Conservation (phyloP, 2,888 invertebrate genomes). For the Cataglyphis rosenhaueri region DNA sequence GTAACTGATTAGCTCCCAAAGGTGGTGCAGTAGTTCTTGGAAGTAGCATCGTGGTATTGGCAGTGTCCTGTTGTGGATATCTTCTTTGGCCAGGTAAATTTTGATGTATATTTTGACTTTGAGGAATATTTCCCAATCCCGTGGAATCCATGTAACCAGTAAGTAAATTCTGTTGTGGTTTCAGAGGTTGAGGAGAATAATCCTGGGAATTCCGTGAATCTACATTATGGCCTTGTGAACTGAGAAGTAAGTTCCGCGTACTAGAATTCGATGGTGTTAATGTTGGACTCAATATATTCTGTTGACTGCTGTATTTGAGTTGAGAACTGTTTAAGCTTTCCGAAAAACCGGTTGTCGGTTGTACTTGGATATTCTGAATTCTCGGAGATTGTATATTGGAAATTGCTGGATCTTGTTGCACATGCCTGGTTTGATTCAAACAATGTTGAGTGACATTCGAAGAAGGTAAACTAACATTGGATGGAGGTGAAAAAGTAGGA, state of each 20-base stretch:
- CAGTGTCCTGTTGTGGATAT: conserved; percentile 74
- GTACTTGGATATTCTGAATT: conserved; percentile 18
- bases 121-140: conserved; percentile 52
- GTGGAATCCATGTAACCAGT: conserved; percentile 57
- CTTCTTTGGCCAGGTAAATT: conserved; percentile 79
- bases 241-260: conserved; percentile 38
- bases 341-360: conserved; percentile 12
- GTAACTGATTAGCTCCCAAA: conserved; percentile 59
- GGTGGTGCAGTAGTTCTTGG: conserved; percentile 29
- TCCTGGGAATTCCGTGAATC: conserved; percentile 26
- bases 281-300: conserved; percentile 40
- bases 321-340: conserved; percentile 43
- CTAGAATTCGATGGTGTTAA: background rate
- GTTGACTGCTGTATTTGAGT: conserved; percentile 61
- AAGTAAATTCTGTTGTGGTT: conserved; percentile 46
- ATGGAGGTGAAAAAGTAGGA: background rate
- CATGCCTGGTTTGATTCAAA: conserved; percentile 40
- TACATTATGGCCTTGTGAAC: conserved; percentile 5
- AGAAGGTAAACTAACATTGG: conserved; percentile 34
- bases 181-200: conserved; percentile 30
- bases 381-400: conserved; percentile 9
- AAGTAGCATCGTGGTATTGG: conserved; percentile 62
- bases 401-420: conserved; percentile 30
- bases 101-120: conserved; percentile 72
- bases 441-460: conserved; percentile 19